Evolutionary conservation across 2,113 vertebrate genomes (phyloP), one percentile per base, ranked within the genome.

Genomic region (Bambusicola thoracicus): DNA sequence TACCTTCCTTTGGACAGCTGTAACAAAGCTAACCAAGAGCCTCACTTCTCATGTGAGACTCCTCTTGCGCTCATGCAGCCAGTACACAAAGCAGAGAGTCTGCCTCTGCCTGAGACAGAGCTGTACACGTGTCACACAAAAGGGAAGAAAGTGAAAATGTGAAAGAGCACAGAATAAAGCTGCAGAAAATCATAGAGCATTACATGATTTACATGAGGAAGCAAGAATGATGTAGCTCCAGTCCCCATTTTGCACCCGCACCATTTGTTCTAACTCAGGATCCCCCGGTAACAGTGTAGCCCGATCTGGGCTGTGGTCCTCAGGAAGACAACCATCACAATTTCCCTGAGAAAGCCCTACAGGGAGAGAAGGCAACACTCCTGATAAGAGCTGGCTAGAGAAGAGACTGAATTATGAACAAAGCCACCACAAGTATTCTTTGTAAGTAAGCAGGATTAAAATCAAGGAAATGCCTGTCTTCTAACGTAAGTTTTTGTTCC

Each of bases 381-480:
- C 63, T 87, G 79, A 53, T 80, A 77, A 83, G 29, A 3, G 7
- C 41, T 66, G 44, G 18, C 13, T 79, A 62, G 44, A 66, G 89
- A 82, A 55, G 44, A 66, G 32, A 38, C 6, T 53, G 62, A 87
- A 76, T 81, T 85, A 87, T 74, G 44, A 74, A 74, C 27, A 87
- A 95, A 81, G 32, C 16, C 68, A 91, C 34, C 25, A 38, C 15
- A 38, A 95, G 66, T 62, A 87, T 82, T 87, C 34, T 13, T 69
- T 70, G 13, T 55, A 80, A 92, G 36, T 34, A 78, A 78, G 20
- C 1, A 12, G 56, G 43, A 91, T 81, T 83, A 55, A 8, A 51
- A 24, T 29, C 15, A 88, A 88, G 56, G 61, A 88, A 92, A 90
- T 86, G 51, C 17, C n/a, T 86, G 32, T 77, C 49, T 94, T 78